Conservation (phyloP, 2,888 invertebrate species). For the Phymatocera aterrima region DNA sequence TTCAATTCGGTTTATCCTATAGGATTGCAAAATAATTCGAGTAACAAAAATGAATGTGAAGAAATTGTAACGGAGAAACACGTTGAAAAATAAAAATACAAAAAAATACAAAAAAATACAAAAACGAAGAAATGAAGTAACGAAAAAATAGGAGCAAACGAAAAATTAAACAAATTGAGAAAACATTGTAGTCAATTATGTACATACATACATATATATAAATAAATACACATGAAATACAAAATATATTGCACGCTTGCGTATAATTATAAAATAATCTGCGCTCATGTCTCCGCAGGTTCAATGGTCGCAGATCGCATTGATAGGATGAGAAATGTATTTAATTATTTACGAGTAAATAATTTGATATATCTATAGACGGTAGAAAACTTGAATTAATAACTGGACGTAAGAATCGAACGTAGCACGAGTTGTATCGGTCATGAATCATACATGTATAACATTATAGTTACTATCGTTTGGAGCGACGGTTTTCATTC, state of each 20-base stretch:
- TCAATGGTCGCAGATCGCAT: not conserved
- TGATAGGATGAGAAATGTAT: too few relatives aligned
- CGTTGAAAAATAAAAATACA: not conserved
- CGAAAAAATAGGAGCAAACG: not conserved
- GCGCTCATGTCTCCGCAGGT: constrained; percentile 10
- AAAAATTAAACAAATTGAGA: constrained; percentile 23
- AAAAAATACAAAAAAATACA: not conserved
- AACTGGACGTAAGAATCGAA: too few relatives aligned
- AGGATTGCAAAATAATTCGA: not conserved
- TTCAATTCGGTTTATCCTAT: not conserved
- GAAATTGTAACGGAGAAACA: not conserved
- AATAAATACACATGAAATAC: constrained; percentile 23
- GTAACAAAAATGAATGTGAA: not conserved
- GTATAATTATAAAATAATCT: too few relatives aligned
- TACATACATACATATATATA: constrained; percentile 61
- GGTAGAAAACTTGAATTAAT: too few relatives aligned
- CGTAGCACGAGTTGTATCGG: too few relatives aligned
- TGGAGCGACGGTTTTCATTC: too few relatives aligned
- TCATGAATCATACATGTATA: too few relatives aligned
- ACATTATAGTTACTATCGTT: too few relatives aligned
- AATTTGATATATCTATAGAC: too few relatives aligned
- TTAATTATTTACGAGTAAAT: too few relatives aligned
- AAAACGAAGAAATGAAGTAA: not conserved
- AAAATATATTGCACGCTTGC: too few relatives aligned
- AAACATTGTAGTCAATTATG: constrained; percentile 67